phyloP scores from a whole-genome alignment of 2,797 vertebrate genomes.

The Dicrostonyx torquatus region DNA sequence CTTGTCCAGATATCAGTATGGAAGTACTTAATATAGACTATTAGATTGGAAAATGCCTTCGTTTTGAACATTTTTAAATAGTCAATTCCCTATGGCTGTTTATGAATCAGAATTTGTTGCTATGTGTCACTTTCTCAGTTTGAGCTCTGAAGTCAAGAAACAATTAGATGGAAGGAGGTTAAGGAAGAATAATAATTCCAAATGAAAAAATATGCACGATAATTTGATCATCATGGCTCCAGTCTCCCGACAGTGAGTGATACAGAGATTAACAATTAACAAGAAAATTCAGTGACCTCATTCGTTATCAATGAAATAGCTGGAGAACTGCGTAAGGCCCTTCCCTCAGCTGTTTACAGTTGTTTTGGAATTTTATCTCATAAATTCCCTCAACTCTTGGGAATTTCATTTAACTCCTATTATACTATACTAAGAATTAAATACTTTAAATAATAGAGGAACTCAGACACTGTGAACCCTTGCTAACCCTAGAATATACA shows the following conservation, averaged over 20 bases:
- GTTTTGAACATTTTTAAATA: conserved; percentile 35
- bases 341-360: conserved; percentile 8
- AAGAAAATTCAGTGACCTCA: conserved; percentile 55
- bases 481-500: background rate
- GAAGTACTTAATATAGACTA: background rate
- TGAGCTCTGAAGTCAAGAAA: conserved; percentile 50
- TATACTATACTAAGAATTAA: conserved; percentile 28
- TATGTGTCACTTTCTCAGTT: background rate
- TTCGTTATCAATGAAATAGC: conserved; percentile 46
- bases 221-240: conserved; percentile 55
- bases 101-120: background rate
- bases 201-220: conserved; percentile 57
- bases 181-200: conserved; percentile 20
- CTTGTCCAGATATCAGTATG: background rate
- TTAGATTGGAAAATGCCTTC: background rate
- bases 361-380: conserved; percentile 58
- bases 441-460: background rate
- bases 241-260: conserved; percentile 60
- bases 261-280: conserved; percentile 67
- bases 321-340: background rate
- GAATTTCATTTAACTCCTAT: conserved; percentile 70
- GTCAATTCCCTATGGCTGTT: background rate
- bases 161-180: background rate
- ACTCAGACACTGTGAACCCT: conserved; percentile 27
- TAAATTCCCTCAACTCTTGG: conserved; percentile 31